Conservation (phyloP, 2,888 invertebrate species). For the Teinopalpus imperialis region DNA sequence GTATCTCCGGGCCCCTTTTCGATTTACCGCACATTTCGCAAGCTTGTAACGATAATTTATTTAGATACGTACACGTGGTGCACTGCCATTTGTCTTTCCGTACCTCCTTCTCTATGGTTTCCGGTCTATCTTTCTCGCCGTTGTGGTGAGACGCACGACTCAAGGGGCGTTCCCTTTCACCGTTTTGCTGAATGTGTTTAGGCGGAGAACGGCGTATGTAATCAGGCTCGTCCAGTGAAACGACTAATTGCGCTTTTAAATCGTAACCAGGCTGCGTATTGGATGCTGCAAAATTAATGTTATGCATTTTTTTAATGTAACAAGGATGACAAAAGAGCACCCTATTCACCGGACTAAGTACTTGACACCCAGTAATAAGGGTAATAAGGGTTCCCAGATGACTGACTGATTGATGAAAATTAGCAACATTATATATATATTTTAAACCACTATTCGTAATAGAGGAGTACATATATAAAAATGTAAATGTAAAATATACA, state of each 20-base stretch:
- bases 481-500: no score
- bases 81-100: constrained; percentile 84
- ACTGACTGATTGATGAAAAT: no score
- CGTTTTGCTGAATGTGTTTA: constrained; percentile 40
- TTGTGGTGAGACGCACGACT: constrained; percentile 38
- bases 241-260: constrained; percentile 67
- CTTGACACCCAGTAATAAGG: no score
- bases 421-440: no score
- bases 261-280: constrained; percentile 51
- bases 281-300: constrained; percentile 40
- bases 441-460: no score
- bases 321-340: no score
- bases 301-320: no score
- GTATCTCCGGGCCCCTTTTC: constrained; percentile 80
- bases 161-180: constrained; percentile 44
- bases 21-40: constrained; percentile 91
- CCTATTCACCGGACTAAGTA: no score
- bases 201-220: constrained; percentile 45
- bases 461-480: no score
- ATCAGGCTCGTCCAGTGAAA: constrained; percentile 69
- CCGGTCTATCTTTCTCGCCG: constrained; percentile 32
- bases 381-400: no score
- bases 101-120: constrained; percentile 29
- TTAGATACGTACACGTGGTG: constrained; percentile 86
- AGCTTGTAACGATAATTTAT: constrained; percentile 74